phyloP scores from a whole-genome alignment of 2,797 vertebrate species.

The Forpus xanthops region DNA sequence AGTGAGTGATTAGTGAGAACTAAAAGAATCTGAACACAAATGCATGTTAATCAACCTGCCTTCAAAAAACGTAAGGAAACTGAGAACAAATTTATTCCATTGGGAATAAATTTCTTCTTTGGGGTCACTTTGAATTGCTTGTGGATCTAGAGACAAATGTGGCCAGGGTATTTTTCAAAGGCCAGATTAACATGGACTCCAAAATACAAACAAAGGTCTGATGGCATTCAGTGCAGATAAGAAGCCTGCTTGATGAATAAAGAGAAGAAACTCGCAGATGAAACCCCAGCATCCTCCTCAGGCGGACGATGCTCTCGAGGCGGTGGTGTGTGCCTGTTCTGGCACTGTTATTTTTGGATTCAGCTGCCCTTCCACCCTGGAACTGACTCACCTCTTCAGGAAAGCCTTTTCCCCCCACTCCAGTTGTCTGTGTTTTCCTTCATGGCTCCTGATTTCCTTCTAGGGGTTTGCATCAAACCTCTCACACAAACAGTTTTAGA shows the following conservation, averaged over 20 bases:
- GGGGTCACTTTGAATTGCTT: not conserved
- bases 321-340: not conserved
- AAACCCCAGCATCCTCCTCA: not conserved
- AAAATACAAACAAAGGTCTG: not conserved
- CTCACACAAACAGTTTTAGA: not conserved
- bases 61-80: not conserved
- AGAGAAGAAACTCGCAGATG: not conserved
- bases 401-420: not conserved
- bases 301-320: fast-evolving
- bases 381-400: constrained; percentile 54
- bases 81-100: not conserved
- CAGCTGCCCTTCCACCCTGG: not conserved
- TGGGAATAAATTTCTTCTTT: not conserved
- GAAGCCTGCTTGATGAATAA: not conserved
- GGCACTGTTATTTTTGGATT: not conserved
- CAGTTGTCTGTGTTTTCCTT: constrained; percentile 6
- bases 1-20: not conserved
- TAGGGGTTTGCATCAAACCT: not conserved
- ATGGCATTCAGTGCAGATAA: not conserved
- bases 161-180: not conserved
- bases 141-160: not conserved
- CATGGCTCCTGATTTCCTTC: not conserved
- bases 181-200: not conserved
- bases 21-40: not conserved
- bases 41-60: not conserved